Evolutionary conservation across 2,888 invertebrate genomes (phyloP).

Genomic region (Cordylochernes scorpioides): DNA sequence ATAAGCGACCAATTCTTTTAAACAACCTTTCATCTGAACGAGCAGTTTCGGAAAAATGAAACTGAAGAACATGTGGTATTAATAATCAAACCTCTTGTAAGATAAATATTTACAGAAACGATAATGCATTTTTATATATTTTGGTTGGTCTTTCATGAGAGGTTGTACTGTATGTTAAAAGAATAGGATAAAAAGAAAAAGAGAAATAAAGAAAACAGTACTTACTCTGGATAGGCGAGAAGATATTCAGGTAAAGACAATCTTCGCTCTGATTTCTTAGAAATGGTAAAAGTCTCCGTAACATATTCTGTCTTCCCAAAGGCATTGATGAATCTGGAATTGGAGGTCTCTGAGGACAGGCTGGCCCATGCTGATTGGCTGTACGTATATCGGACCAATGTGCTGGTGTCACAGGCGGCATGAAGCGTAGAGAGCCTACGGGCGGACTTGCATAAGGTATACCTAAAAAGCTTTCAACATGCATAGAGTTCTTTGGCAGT

Average conservation of each 20-base stretch:
- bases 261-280: slow-evolving; percentile 84
- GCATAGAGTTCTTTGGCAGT: slow-evolving; percentile 21
- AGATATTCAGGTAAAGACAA: slow-evolving; percentile 85
- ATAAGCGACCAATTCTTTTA: too few species aligned
- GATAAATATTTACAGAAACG: too few species aligned
- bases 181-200: too few species aligned
- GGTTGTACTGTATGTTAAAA: too few species aligned
- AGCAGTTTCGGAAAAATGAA: too few species aligned
- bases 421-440: slow-evolving; percentile 21
- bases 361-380: slow-evolving; percentile 17
- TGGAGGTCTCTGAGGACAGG: slow-evolving; percentile 26
- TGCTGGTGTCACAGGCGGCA: slow-evolving; percentile 22
- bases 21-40: too few species aligned
- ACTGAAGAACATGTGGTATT: too few species aligned
- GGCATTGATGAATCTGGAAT: slow-evolving; percentile 46
- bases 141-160: too few species aligned
- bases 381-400: slow-evolving; percentile 20
- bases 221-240: slow-evolving; percentile 74
- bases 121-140: too few species aligned
- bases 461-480: slow-evolving; percentile 23
- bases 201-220: too few species aligned
- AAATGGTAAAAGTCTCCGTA: slow-evolving; percentile 53
- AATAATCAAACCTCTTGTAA: too few species aligned
- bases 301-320: slow-evolving; percentile 58
- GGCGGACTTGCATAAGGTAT: slow-evolving; percentile 24